phyloP scores from a whole-genome alignment of 2,888 invertebrate species.

The Pterostichus madidus region DNA sequence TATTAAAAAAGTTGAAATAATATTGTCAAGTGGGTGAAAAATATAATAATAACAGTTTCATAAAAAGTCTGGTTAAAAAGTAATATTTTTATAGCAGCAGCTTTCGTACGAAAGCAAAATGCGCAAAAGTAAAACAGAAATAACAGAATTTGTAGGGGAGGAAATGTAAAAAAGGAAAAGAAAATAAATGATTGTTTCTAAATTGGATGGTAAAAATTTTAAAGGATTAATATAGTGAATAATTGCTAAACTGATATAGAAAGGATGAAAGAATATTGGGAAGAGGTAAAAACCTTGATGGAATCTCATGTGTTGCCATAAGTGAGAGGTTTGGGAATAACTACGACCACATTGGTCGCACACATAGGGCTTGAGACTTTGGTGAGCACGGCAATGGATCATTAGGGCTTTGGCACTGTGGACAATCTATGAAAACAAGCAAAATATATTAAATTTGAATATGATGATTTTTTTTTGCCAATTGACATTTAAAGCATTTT shows the following conservation, averaged over 20 bases:
- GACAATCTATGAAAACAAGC: conserved; percentile 72
- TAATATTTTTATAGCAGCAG: too few relatives aligned
- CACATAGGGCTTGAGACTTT: conserved; percentile 78
- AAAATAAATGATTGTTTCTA: background rate
- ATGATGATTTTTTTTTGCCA: background rate
- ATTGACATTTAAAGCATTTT: too few relatives aligned
- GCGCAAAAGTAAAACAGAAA: too few relatives aligned
- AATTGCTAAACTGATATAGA: too few relatives aligned
- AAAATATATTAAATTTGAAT: background rate
- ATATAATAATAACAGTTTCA: too few relatives aligned
- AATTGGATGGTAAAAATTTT: background rate
- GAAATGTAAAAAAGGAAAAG: background rate
- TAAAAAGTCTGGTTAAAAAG: too few relatives aligned
- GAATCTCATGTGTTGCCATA: conserved; percentile 84
- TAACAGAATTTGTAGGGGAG: too few relatives aligned
- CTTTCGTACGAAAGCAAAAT: too few relatives aligned
- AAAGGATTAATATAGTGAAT: too few relatives aligned
- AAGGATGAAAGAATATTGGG: too few relatives aligned
- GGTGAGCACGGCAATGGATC: conserved; percentile 76
- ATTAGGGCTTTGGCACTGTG: conserved; percentile 76
- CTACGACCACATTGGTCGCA: conserved; percentile 83
- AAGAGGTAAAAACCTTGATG: conserved; percentile 78
- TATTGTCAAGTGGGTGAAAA: too few relatives aligned
- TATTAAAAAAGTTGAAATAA: too few relatives aligned
- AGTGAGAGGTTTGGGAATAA: conserved; percentile 82